Evolutionary conservation across 2,113 vertebrate genomes (phyloP).

Genomic region (Vulpes vulpes): DNA sequence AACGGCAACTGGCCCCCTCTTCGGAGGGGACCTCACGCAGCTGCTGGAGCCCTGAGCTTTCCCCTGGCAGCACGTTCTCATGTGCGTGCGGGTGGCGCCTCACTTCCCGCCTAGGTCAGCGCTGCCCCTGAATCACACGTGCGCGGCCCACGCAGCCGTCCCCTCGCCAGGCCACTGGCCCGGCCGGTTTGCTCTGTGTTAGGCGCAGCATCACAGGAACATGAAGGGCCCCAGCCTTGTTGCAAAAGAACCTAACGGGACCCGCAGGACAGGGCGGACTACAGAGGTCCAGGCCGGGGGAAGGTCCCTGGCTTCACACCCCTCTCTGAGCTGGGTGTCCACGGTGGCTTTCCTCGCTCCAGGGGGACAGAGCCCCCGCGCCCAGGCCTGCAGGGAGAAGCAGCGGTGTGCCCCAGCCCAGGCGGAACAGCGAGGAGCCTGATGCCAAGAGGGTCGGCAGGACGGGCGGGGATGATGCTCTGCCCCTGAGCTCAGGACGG

Average conservation of each 20-base stretch:
- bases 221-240: background rate
- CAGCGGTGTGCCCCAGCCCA: accelerated
- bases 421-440: accelerated
- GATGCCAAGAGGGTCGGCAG: background rate
- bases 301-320: background rate
- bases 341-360: background rate
- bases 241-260: background rate
- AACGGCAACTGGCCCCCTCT: accelerated
- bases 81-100: background rate
- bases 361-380: accelerated
- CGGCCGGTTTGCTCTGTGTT: no score
- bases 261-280: background rate
- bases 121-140: accelerated
- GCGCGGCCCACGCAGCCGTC: background rate
- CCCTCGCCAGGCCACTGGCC: accelerated
- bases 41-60: background rate
- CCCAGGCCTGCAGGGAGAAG: background rate
- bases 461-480: accelerated
- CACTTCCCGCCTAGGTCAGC: background rate
- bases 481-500: background rate
- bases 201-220: background rate
- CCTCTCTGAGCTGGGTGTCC: background rate
- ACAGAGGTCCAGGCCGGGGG: background rate
- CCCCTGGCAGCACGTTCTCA: background rate
- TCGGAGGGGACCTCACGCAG: background rate